A percentile compares a stretch with the other conserved stretches of the same genome.
Evolutionary conservation across 2,888 invertebrate species (phyloP).

Genomic region (Phortica magna): DNA sequence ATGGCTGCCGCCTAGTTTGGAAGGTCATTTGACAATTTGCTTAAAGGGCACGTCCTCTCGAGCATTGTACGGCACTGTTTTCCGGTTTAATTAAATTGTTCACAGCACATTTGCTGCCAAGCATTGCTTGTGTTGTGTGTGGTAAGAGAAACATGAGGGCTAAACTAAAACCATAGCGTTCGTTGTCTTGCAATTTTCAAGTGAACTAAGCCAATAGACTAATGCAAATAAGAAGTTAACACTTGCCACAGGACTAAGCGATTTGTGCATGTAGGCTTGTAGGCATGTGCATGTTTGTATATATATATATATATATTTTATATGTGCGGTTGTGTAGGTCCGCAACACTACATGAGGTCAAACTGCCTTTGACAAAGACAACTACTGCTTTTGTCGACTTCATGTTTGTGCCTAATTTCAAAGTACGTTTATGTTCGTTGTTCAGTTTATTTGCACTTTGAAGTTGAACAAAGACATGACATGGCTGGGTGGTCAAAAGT

Average conservation of each 20-base stretch:
- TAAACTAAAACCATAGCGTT: not conserved
- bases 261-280: not conserved
- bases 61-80: slow-evolving; percentile 59
- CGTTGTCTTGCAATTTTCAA: not conserved
- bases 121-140: slow-evolving; percentile 16
- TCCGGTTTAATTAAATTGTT: slow-evolving; percentile 69
- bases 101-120: slow-evolving; percentile 59
- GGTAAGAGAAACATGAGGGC: not conserved
- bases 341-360: slow-evolving; percentile 52
- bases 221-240: not conserved
- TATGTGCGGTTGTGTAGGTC: not conserved
- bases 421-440: too few species aligned
- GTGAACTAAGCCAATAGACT: not conserved
- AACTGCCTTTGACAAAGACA: slow-evolving; percentile 33
- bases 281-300: not conserved
- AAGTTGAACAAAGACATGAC: slow-evolving; percentile 2
- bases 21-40: slow-evolving; percentile 20
- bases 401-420: slow-evolving; percentile 27
- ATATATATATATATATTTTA: slow-evolving; percentile 15
- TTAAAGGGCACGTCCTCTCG: slow-evolving; percentile 1
- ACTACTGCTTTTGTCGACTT: not conserved
- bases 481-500: not conserved
- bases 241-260: not conserved
- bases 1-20: not conserved
- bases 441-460: slow-evolving; percentile 4